Evolutionary conservation across 2,797 vertebrate species (phyloP), one percentile per base, ranked within the genome.

Genomic region (Gallinago nigripennis): DNA sequence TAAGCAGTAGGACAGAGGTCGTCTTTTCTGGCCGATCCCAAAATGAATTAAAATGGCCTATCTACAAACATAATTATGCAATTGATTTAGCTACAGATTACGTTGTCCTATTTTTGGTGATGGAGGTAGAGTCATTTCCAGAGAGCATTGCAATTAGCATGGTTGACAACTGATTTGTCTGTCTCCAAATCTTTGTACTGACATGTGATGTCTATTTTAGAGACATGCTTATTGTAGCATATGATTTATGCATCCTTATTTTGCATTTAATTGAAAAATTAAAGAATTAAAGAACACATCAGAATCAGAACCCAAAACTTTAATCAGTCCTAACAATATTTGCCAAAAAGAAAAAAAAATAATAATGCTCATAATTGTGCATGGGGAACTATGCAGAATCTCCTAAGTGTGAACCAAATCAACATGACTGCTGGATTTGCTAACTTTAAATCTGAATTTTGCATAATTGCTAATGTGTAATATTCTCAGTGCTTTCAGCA

Each of bases 251-350:
- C 79, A 72, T 57, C 35, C 60, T 82, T 94, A 57, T 31, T 97
- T 93, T 94, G 70, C 77, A 86, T 94, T 88, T 91, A 94, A 93
- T 94, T 95, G 80, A 77, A 43, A 43, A 43, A 43, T 43, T 43
- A 43, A 43, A 43, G 16, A 17, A 43, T 43, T 43, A 43, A 43
- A 43, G 41, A 43, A 94, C 84, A 95, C 68, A 94, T 88, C 58
- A 73, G 8, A 88, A 86, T 65, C 45, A 90, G 64, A 95, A 95
- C 33, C 60, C 56, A 76, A 95, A 94, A 82, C 65, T 88, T 95
- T 79, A 85, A 91, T 95, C 79, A 94, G 19, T 53, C 27, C 27
- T 46, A 82, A 60, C 12, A 60, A n/a, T 57, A 71, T 31, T 72
- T 70, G 9, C 8, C 64, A 54, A 79, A 80, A 58, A 2, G 19